These are phyloP conservation scores for Phaonia tiefii DNA, from an alignment of 2,888 invertebrate species.

Conservation along the genomic window DNA sequence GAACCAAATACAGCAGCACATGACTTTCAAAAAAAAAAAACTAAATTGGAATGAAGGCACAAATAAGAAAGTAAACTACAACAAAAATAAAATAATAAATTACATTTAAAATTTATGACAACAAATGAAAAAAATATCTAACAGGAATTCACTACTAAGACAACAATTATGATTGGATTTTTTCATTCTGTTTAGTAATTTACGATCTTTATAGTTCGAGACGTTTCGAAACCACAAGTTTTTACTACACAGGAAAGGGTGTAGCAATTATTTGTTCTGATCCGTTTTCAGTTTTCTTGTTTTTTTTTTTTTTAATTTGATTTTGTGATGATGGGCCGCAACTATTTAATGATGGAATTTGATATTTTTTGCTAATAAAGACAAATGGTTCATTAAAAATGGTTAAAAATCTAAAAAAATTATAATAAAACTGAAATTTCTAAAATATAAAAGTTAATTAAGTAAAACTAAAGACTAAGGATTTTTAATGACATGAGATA, in stretches of 20 bases:
- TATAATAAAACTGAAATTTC: slow-evolving; percentile 27
- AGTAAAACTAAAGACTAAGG: too few species aligned
- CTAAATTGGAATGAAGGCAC: slow-evolving; percentile 33
- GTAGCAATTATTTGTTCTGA: slow-evolving; percentile 28
- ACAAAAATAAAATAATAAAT: slow-evolving; percentile 32
- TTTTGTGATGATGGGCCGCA: slow-evolving; percentile 81
- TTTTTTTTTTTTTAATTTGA: slow-evolving; percentile 51
- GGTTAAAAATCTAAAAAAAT: slow-evolving; percentile 19
- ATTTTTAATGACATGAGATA: too few species aligned
- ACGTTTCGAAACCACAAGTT: slow-evolving; percentile 21
- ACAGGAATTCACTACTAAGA: slow-evolving; percentile 50
- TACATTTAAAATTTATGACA: too few species aligned
- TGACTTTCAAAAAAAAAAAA: slow-evolving; percentile 37
- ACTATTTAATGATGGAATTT: slow-evolving; percentile 81
- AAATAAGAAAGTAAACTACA: slow-evolving; percentile 23
- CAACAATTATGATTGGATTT: slow-evolving; percentile 57
- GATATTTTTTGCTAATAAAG: slow-evolving; percentile 73
- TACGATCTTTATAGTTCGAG: slow-evolving; percentile 22
- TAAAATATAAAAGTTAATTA: slow-evolving; percentile 51
- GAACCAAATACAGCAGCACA: slow-evolving; percentile 10
- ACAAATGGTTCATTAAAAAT: slow-evolving; percentile 46
- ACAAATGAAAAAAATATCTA: slow-evolving; percentile 52
- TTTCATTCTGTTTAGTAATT: slow-evolving; percentile 22
- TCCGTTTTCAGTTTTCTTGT: neutral
- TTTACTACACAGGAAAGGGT: neutral